A percentile compares a stretch with the other conserved stretches of the same genome.
Evolutionary conservation across 2,797 vertebrate species (phyloP).

Genomic region (Coendou prehensilis): DNA sequence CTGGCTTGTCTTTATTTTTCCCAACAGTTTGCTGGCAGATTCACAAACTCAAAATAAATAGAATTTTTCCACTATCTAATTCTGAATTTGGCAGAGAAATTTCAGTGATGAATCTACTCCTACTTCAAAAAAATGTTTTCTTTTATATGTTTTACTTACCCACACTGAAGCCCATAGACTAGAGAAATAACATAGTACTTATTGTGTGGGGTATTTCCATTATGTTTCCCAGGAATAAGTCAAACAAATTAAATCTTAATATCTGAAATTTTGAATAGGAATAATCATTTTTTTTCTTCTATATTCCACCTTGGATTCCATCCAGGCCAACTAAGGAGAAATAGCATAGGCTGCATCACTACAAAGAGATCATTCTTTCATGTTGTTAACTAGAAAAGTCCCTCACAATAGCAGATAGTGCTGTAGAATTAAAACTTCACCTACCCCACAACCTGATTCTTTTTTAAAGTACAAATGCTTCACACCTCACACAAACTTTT

Average conservation of each 20-base stretch:
- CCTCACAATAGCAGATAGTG: neutral
- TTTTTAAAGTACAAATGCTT: constrained; percentile 53
- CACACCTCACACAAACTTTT: constrained; percentile 39
- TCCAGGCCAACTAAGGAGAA: constrained; percentile 67
- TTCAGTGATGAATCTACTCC: constrained; percentile 81
- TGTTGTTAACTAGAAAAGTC: constrained; percentile 19
- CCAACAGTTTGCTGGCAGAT: constrained; percentile 82
- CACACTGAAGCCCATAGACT: constrained; percentile 50
- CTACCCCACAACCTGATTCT: neutral
- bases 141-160: constrained; percentile 79
- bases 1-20: constrained; percentile 84
- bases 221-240: constrained; percentile 59
- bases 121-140: constrained; percentile 81
- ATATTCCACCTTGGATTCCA: constrained; percentile 37
- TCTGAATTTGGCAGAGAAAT: constrained; percentile 82
- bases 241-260: constrained; percentile 59
- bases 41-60: constrained; percentile 85
- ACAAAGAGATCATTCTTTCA: neutral
- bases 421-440: neutral
- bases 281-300: constrained; percentile 62
- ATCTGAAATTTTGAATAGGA: constrained; percentile 46
- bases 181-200: constrained; percentile 58
- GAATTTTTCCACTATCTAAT: constrained; percentile 86
- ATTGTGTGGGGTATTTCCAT: neutral
- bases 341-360: neutral